A percentile compares a stretch with the other conserved stretches of the same genome.
These are phyloP conservation scores for Eupithecia inturbata DNA, from an alignment of 2,888 invertebrate species.

Conservation along the genomic window DNA sequence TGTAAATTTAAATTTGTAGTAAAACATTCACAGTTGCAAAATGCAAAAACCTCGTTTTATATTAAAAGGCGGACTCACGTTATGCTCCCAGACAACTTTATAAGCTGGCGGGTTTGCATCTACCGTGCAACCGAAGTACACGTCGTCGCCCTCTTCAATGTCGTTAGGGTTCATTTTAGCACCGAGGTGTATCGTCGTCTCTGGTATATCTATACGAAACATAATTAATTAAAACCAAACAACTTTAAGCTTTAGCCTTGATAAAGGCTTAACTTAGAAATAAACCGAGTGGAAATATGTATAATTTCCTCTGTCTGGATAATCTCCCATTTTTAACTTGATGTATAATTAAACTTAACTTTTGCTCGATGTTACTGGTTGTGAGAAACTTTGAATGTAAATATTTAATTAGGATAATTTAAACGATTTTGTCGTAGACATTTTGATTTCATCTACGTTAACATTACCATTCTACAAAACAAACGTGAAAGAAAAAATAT, in stretches of 20 bases:
- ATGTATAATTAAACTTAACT: background rate
- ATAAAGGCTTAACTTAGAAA: constrained; percentile 17
- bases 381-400: background rate
- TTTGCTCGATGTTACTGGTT: background rate
- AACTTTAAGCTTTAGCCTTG: constrained; percentile 24
- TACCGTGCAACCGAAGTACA: constrained; percentile 78
- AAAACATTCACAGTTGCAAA: constrained; percentile 29
- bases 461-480: background rate
- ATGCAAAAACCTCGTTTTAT: constrained; percentile 33
- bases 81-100: constrained; percentile 82
- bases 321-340: background rate
- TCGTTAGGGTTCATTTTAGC: constrained; percentile 81
- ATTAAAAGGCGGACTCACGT: constrained; percentile 65
- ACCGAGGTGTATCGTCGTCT: constrained; percentile 73
- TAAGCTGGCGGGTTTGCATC: constrained; percentile 81
- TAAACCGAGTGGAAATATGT: constrained; percentile 20
- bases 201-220: constrained; percentile 69
- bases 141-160: constrained; percentile 81
- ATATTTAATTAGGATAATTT: background rate
- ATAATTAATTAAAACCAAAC: constrained; percentile 35
- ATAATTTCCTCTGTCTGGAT: constrained; percentile 20
- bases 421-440: background rate
- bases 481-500: background rate
- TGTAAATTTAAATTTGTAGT: constrained; percentile 24
- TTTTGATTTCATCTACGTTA: background rate